Conservation (phyloP, 2,113 vertebrate species). For the Elephas maximus region DNA sequence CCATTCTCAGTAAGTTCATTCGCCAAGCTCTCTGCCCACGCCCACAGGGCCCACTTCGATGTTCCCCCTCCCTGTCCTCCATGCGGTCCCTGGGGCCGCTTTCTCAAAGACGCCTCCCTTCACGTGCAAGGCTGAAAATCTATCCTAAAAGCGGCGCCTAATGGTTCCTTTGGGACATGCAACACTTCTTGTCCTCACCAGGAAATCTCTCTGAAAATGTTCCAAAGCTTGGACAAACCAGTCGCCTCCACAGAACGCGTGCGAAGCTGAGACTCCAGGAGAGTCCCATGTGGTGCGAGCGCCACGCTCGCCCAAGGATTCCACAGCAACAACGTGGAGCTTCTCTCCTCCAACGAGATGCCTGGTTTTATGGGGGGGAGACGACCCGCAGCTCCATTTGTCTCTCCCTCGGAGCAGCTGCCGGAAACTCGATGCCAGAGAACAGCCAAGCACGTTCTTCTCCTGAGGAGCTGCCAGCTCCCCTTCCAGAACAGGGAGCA, state of each 20-base stretch:
- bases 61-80: background rate
- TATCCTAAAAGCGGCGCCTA: background rate
- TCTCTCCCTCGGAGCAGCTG: slow-evolving; percentile 77
- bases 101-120: background rate
- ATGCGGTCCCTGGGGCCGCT: background rate
- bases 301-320: background rate
- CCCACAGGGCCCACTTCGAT: background rate
- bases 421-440: slow-evolving; percentile 71
- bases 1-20: background rate
- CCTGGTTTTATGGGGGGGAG: slow-evolving; percentile 25
- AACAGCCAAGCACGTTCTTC: slow-evolving; percentile 67
- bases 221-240: background rate
- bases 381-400: slow-evolving; percentile 38
- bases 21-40: background rate
- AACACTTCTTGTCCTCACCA: slow-evolving; percentile 34
- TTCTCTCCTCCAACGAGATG: background rate
- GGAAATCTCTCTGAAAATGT: background rate
- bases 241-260: background rate
- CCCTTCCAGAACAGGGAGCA: slow-evolving; percentile 53
- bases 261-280: fast-evolving
- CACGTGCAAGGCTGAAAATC: background rate
- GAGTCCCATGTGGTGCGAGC: fast-evolving
- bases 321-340: background rate
- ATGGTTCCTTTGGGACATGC: background rate
- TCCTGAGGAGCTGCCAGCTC: slow-evolving; percentile 76